phyloP scores from a whole-genome alignment of 2,888 invertebrate genomes.

The Calameuta idolon region DNA sequence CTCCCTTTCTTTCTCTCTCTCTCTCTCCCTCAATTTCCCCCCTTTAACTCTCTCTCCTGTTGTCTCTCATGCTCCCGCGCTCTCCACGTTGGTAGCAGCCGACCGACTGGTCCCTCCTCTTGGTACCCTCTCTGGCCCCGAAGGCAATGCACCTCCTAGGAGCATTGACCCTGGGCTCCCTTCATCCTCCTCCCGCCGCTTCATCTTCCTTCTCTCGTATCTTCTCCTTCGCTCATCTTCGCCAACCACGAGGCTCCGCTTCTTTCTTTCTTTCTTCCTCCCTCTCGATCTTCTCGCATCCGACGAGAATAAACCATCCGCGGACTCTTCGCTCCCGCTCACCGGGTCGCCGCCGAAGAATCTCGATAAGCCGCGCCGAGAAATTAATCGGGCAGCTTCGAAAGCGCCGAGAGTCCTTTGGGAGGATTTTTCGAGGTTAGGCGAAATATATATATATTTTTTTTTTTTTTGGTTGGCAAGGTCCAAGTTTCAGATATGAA shows the following conservation, averaged over 20 bases:
- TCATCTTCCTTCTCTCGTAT: conserved; percentile 1
- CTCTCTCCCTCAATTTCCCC: neutral
- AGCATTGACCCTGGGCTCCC: conserved; percentile 57
- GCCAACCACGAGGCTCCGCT: conserved; percentile 31
- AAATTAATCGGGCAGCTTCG: conserved; percentile 54
- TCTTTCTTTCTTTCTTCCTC: conserved; percentile 21
- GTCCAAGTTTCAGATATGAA: no score
- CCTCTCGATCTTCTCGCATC: conserved; percentile 32
- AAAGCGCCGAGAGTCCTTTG: neutral
- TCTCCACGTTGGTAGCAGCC: conserved; percentile 24
- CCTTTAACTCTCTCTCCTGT: conserved; percentile 11
- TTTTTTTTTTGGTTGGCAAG: no score
- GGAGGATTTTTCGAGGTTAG: no score
- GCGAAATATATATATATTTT: no score
- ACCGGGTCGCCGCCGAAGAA: conserved; percentile 41
- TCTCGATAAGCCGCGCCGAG: conserved; percentile 56
- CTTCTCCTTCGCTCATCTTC: conserved; percentile 28
- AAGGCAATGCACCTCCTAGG: conserved; percentile 63
- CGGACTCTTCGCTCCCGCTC: conserved; percentile 37
- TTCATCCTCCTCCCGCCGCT: conserved; percentile 17
- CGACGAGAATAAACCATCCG: conserved; percentile 54
- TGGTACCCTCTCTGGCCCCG: conserved; percentile 41
- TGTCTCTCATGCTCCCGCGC: conserved; percentile 15
- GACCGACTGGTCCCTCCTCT: conserved; percentile 28
- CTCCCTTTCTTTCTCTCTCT: conserved; percentile 27